Evolutionary conservation across 2,888 invertebrate genomes (phyloP).

Genomic region (Andrena marginata): DNA sequence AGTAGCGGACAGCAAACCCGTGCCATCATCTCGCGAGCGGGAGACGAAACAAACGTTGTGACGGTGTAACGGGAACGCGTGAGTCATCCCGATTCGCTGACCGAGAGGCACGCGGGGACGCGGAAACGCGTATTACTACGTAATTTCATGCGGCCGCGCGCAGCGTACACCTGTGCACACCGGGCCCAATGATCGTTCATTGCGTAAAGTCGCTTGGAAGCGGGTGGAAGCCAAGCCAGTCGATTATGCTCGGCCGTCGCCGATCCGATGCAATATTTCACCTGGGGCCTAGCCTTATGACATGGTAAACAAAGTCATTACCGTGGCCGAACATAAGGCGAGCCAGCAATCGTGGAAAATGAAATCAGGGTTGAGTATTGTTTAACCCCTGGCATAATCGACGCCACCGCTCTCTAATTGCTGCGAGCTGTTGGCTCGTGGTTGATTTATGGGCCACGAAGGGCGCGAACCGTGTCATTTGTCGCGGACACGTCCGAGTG

Average conservation of each 20-base stretch:
- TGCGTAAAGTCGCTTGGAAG: conserved; percentile 74
- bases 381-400: conserved; percentile 48
- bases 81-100: conserved; percentile 78
- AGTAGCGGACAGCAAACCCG: neutral
- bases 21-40: conserved; percentile 48
- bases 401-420: conserved; percentile 25
- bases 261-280: conserved; percentile 77
- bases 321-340: conserved; percentile 71
- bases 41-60: conserved; percentile 50
- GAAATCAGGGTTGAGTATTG: conserved; percentile 78
- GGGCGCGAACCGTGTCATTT: conserved; percentile 28
- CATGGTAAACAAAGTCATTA: conserved; percentile 83
- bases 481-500: conserved; percentile 16
- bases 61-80: conserved; percentile 78
- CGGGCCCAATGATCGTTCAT: conserved; percentile 68
- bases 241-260: conserved; percentile 63
- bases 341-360: conserved; percentile 50
- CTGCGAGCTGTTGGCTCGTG: conserved; percentile 18
- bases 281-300: conserved; percentile 76
- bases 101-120: conserved; percentile 40
- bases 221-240: conserved; percentile 49
- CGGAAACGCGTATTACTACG: conserved; percentile 61
- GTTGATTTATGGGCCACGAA: conserved; percentile 45
- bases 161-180: conserved; percentile 47
- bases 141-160: conserved; percentile 59